These are phyloP conservation scores for Lissocephala sabroskyi DNA, from an alignment of 2,888 invertebrate species.

Conservation along the genomic window DNA sequence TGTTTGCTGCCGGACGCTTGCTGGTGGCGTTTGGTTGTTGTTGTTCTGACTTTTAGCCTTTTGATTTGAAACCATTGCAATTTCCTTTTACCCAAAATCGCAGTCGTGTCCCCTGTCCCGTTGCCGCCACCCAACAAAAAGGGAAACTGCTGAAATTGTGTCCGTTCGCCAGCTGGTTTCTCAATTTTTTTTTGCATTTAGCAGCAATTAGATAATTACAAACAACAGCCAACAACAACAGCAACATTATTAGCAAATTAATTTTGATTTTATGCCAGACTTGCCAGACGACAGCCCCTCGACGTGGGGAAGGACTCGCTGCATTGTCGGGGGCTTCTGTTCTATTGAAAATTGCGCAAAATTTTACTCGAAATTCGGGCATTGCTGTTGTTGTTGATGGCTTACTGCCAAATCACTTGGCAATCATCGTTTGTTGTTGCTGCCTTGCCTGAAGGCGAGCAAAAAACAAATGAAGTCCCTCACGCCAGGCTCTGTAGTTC, in stretches of 20 bases:
- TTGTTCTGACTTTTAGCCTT: constrained; percentile 7
- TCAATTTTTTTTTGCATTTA: neutral
- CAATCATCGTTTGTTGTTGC: constrained; percentile 7
- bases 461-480: neutral
- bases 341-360: constrained; percentile 22
- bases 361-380: constrained; percentile 11
- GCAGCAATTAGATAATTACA: constrained; percentile 37
- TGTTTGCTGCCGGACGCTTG: too few species aligned
- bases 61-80: neutral
- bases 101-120: too few species aligned
- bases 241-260: constrained; percentile 43
- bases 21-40: too few species aligned
- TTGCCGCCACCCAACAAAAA: too few species aligned
- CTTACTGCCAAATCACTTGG: constrained; percentile 30
- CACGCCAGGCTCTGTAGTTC: too few species aligned
- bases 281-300: constrained; percentile 7
- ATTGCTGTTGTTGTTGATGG: constrained; percentile 16
- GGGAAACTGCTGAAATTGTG: too few species aligned
- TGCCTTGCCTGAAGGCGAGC: neutral
- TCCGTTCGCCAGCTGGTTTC: too few species aligned
- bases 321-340: constrained; percentile 1
- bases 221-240: too few species aligned
- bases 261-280: constrained; percentile 33
- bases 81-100: too few species aligned
- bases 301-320: neutral